Base-by-base conservation (phyloP, 2,797 vertebrate species). In the Gastrophryne carolinensis region DNA sequence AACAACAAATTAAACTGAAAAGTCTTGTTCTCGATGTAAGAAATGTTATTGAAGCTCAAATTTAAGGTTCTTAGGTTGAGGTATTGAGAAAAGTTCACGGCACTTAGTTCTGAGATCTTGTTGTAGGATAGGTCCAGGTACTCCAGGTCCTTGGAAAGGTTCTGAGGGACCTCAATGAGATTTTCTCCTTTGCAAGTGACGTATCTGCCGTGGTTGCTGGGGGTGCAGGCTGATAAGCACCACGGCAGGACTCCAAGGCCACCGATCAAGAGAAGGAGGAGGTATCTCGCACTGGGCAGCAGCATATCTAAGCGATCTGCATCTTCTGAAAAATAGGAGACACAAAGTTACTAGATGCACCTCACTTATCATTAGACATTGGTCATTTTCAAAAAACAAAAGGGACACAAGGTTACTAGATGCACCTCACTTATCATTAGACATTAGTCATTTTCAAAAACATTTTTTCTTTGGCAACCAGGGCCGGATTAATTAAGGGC, bases 121-220 rank as follows among this genome's bases (percentile, higher is more conserved):
- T 96, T 96, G 81, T 84, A 92, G 26, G 94, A 94, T 34, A 95
- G 89, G 74, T 96, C 91, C 2, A 95, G 74, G 0, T 57, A 3
- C 17, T 82, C 82, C 10, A 95, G 67, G 0, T 81, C 81, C 10
- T 53, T 0, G 1, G 91, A 90, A 32, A 95, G 81, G 0, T 80
- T 68, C 19, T 52, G 73, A 1, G 93, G 94, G n/a, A 95, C 85
- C 1, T 1, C 13, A 0, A 35, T 15, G 3, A 94, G 86, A 9
- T 81, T 84, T 62, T 32, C 74, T 1, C 94, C 93, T 24, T 79
- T 65, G 79, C 92, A 96, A 82, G 87, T 76, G 47, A 88, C 93
- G 0, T 52, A 70, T 0, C 0, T 2, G 1, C 4, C 3, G 5
- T 11, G 2, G 0, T 1, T 1, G 2, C 19, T 29, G 23, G 72